Base-by-base conservation (phyloP, 2,888 invertebrate genomes). In the Sesia bembeciformis region DNA sequence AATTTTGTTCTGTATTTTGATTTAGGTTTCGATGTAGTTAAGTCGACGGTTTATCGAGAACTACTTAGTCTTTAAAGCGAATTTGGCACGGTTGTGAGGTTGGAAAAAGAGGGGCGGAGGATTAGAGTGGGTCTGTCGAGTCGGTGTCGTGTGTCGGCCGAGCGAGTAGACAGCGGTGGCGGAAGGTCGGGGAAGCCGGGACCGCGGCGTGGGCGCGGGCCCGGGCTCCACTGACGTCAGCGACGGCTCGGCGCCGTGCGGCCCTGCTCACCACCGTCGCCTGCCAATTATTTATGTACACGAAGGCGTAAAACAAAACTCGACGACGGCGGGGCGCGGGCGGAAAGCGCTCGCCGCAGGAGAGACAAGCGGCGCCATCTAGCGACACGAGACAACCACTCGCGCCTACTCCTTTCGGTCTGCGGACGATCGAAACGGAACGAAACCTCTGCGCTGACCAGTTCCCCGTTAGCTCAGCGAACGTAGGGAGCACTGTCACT, bases 341-440 rank as follows among this genome's bases (percentile, higher is more conserved):
- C 78, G 82, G 82, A 78, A 70, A 78, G 81, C 72, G 70, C 82
- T 84, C 82, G 82, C 85, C 86, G 88, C 90, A 91, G 91, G 90
- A 87, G 77, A 84, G 86, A 83, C 80, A 67, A 66, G 75, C 76
- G 78, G 83, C 88, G 88, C 87, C 88, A 88, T 88, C 88, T 89
- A 88, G 78, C 76, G 86, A 71, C 67, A 71, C 85, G 84, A 71
- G 75, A 86, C 83, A 85, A 83, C 79, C 86, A 79, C 83, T 78
- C 75, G 77, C 74, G 78, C 76, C 81, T 83, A 78, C 79, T 84
- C 71, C 80, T 82, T 72, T 77, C 77, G 71, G 80, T 80, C 81
- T 88, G 89, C 88, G 78, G 88, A 81, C 84, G 87, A 90, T 88
- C 89, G 86, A 84, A 87, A 73, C 76, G 75, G 81, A 84, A 84